Evolutionary conservation across 2,113 vertebrate species (phyloP).

Genomic region (Rattus norvegicus): DNA sequence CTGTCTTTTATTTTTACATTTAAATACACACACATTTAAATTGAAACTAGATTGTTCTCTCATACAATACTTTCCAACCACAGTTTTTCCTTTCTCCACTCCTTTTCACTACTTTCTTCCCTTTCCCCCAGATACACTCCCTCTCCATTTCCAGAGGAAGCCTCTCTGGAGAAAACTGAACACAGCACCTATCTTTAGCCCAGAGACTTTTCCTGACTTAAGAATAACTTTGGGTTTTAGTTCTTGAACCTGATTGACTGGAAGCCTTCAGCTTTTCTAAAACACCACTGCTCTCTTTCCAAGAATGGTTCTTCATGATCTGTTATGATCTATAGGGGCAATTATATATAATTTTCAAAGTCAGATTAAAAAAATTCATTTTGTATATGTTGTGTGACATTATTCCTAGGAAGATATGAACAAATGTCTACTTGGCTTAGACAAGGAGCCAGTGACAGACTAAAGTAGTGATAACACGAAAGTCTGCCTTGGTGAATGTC

Average conservation of each 20-base stretch:
- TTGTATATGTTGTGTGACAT: not conserved
- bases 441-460: not conserved
- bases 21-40: not conserved
- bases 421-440: not conserved
- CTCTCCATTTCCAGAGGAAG: not conserved
- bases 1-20: not conserved
- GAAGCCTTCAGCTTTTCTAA: not conserved
- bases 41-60: not conserved
- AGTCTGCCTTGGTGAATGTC: not conserved
- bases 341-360: not conserved
- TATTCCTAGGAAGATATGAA: not conserved
- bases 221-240: slow-evolving; percentile 11
- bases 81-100: not conserved
- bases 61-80: not conserved
- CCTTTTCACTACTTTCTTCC: not conserved
- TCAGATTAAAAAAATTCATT: not conserved
- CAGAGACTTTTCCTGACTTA: not conserved
- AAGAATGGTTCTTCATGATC: not conserved
- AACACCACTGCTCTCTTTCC: not conserved
- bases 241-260: not conserved
- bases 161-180: not conserved
- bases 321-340: not conserved
- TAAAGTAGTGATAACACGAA: not conserved
- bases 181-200: not conserved
- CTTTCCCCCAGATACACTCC: not conserved